Evolutionary conservation across 2,888 invertebrate genomes (phyloP).

Genomic region (Platerodrilus igneus): DNA sequence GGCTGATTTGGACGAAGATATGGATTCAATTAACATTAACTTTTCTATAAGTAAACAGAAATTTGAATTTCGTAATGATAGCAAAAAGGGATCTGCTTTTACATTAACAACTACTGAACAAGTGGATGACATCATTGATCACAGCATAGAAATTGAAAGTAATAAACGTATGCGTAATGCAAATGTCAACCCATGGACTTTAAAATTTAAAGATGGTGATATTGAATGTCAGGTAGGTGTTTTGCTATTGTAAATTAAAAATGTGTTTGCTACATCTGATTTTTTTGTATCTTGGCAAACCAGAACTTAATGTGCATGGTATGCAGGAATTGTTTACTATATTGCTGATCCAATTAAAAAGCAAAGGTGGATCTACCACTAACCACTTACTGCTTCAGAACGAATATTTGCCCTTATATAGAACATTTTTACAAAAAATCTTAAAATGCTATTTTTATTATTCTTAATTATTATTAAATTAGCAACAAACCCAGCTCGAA

Average conservation of each 20-base stretch:
- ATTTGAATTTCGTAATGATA: conserved; percentile 40
- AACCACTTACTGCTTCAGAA: no score
- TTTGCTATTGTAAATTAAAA: conserved; percentile 4
- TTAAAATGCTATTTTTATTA: no score
- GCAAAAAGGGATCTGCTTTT: conserved; percentile 38
- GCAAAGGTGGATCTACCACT: no score
- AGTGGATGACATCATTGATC: conserved; percentile 78
- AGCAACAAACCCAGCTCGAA: no score
- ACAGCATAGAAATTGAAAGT: conserved; percentile 83
- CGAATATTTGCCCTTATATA: no score
- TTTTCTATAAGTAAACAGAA: conserved; percentile 47
- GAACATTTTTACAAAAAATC: no score
- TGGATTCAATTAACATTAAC: conserved; percentile 40
- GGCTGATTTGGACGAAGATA: conserved; percentile 42
- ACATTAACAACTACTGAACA: conserved; percentile 46
- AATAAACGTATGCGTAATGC: conserved; percentile 83
- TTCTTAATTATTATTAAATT: no score
- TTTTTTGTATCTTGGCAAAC: no score
- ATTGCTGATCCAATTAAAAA: no score
- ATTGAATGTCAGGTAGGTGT: conserved; percentile 70
- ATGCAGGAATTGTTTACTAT: no score
- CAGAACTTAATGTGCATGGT: no score
- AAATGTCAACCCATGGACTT: conserved; percentile 81
- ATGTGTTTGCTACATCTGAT: conserved; percentile 2
- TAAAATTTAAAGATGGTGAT: conserved; percentile 76